Evolutionary conservation across 37 sponge, comb jelly and placozoan genomes (phyloP), one percentile per base, ranked within the genome.

Genomic region (Ephydatia muelleri): DNA sequence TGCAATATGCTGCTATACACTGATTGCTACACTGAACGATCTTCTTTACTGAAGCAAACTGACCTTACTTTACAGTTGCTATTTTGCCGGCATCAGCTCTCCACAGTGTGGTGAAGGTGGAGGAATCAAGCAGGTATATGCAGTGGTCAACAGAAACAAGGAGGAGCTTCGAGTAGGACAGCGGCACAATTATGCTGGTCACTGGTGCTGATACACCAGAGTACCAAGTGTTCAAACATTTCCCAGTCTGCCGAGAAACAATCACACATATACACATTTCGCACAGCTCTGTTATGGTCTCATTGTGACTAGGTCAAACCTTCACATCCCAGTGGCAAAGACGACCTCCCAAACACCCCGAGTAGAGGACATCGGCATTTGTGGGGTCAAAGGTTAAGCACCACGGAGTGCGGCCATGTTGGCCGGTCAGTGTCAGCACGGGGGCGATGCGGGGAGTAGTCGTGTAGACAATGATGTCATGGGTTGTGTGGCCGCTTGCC

Each of bases 341-440:
- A 65, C 66, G 28, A 2, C 84, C 84, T 66, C 68, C 84, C 2
- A 83, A 35, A 75, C 84, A 83, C 3, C 84, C 84, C 0, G 84
- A 83, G 76, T 31, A 73, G 39, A 83, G 76, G 38, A 73, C 28
- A 68, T 75, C 67, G 76, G 75, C 68, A 34, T 4, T 16, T 28
- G 16, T 34, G 35, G 84, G 84, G 76, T 83, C 75, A 75, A 83
- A 83, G 75, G 84, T 83, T 36, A 83, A 39, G 38, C 84, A 83
- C 84, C 84, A 83, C 4, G 84, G 84, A 33, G 75, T 83, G 25
- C 76, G 84, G 38, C 35, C 25, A 65, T 33, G n/a, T 39, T 83
- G 84, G 11, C 64, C 76, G 21, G 75, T n/a, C n/a, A 83, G 68
- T 12, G 43, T 75, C 36, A 27, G 76, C 2, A 83, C 3, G 27